Evolutionary conservation across 2,888 invertebrate genomes (phyloP), one percentile per base, ranked within the genome.

Genomic region (Argyra leucocephala): DNA sequence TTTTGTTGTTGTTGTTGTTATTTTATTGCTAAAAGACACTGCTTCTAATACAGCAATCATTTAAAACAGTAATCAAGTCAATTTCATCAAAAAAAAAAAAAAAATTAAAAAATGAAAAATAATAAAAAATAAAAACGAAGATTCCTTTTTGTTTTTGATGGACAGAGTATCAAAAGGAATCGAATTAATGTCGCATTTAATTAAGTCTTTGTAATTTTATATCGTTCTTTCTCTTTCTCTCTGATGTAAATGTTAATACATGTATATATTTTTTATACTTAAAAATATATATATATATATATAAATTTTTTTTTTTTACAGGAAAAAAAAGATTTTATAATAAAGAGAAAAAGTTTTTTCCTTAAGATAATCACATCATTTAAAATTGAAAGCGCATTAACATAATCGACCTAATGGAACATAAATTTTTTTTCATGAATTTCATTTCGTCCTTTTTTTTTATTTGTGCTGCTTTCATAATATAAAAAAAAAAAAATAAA

Each of bases 181-280:
- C 48, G 48, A 48, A 48, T 48, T 48, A 48, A 48, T 48, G 48
- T 48, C 48, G 48, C 48, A 48, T 48, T 48, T 48, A 48, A 48
- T 48, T 48, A 48, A 48, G 48, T 48, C 15, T 48, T 18, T 48
- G 48, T 48, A 12, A 2, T 31, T 3, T 12, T 31, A 31, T 31
- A 48, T 18, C 5, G 12, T 48, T 48, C 48, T 48, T 48, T 12
- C 31, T 31, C 4, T 26, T 26, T 31, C 12, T 31, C 15, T 48
- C 2, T 48, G 12, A 18, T 48, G 18, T 48, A 48, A 48, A 48
- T 48, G n/a, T n/a, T n/a, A n/a, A n/a, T n/a, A n/a, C n/a, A n/a
- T n/a, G n/a, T n/a, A n/a, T n/a, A n/a, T n/a, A n/a, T n/a, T n/a
- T n/a, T n/a, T n/a, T n/a, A n/a, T n/a, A 15, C 48, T 48, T 48